These are phyloP conservation scores for Azorinus chamasolen DNA, from an alignment of 2,888 invertebrate genomes.

Conservation along the genomic window DNA sequence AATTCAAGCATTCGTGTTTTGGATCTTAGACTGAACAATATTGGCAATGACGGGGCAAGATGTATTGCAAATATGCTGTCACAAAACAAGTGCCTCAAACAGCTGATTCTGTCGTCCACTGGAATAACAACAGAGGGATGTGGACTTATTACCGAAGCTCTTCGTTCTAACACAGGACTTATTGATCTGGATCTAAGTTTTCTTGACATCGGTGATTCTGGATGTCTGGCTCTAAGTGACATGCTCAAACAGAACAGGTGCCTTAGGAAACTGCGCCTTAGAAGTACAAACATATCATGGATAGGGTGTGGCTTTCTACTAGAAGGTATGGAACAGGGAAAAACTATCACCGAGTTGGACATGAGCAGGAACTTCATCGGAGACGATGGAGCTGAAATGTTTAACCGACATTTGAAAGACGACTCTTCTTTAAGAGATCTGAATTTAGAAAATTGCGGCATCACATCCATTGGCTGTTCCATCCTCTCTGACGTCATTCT, in stretches of 20 bases:
- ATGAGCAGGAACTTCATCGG: conserved; percentile 83
- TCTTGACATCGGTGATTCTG: conserved; percentile 81
- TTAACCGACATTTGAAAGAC: conserved; percentile 79
- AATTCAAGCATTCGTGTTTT: conserved; percentile 76
- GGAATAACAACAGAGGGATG: conserved; percentile 78
- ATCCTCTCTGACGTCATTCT: conserved; percentile 79
- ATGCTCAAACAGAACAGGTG: conserved; percentile 76
- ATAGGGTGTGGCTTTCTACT: conserved; percentile 81
- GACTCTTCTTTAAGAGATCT: conserved; percentile 79
- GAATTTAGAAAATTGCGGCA: conserved; percentile 83
- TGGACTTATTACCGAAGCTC: conserved; percentile 70
- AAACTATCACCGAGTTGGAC: conserved; percentile 79
- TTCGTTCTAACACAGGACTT: conserved; percentile 73
- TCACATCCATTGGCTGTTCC: conserved; percentile 78
- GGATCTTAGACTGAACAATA: conserved; percentile 81
- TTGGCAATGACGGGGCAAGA: conserved; percentile 78
- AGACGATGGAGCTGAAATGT: conserved; percentile 77
- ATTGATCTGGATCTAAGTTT: conserved; percentile 84
- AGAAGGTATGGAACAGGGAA: conserved; percentile 78
- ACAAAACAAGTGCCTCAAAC: conserved; percentile 73
- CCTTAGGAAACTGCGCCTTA: conserved; percentile 79
- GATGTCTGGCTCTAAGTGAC: conserved; percentile 78
- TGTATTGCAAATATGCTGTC: conserved; percentile 76
- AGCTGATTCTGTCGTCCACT: conserved; percentile 82
- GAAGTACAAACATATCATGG: conserved; percentile 81